Base-by-base conservation (phyloP, 1,140 invertebrate species). In the Pissodes strobi region DNA sequence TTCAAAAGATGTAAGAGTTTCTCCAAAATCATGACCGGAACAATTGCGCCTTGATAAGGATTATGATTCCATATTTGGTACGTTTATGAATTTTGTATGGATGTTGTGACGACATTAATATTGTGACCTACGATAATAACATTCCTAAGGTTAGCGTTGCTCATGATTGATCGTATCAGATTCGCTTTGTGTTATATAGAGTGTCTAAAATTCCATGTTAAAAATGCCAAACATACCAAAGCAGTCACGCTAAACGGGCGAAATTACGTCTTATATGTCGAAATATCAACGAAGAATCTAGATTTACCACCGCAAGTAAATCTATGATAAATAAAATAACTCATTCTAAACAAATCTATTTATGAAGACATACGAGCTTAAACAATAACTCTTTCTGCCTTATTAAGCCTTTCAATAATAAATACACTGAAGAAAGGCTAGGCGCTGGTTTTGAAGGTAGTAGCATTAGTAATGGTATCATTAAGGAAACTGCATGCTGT, bases 1-100 rank as follows among this genome's bases (percentile, higher is more conserved):
- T 63, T 51, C 65, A 66, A 39, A 37, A 62, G 21, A 43, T 34
- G 52, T 45, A 27, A 17, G 23, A 18, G 43, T 25, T 39, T 49
- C 52, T 67, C 43, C 37, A 57, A 57, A 66, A 56, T 13, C 13
- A 43, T 22, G 38, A 45, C 52, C 58, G 65, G 60, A 62, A 43
- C 25, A 66, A 60, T 18, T 45, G 34, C 19, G 38, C 21, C 56
- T 55, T 63, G 59, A 64, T 63, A 63, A 4, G 60, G 38, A 30
- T 41, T 25, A 45, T n/a, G 12, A 41, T 13, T 34, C 60, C 41
- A 55, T 63, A 53, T 53, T 41, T 34, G 51, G 60, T 13, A 21
- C 9, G 34, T 45, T 53, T 55, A 34, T 48, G 38, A 30, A 34
- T 53, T 30, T 55, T 62, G 30, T 53, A 51, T 61, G 21, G 25